These are phyloP conservation scores for Agriotes lineatus DNA, from an alignment of 2,888 invertebrate species.

Conservation along the genomic window DNA sequence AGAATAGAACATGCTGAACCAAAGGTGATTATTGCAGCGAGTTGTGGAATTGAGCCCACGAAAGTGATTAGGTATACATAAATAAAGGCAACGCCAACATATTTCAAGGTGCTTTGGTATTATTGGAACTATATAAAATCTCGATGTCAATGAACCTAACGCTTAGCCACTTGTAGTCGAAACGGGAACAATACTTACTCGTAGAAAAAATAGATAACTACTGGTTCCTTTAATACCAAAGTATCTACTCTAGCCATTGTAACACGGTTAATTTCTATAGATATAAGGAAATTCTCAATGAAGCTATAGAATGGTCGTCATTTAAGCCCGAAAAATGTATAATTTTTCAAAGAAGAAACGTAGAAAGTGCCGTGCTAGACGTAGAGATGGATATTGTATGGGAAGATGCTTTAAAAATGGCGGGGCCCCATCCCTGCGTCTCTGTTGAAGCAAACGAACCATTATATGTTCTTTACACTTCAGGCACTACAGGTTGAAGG, in stretches of 20 bases:
- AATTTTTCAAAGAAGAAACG: slow-evolving; percentile 82
- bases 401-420: slow-evolving; percentile 77
- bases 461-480: slow-evolving; percentile 92
- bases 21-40: slow-evolving; percentile 89
- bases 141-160: no score
- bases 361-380: slow-evolving; percentile 75
- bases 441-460: slow-evolving; percentile 91
- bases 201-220: no score
- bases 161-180: no score
- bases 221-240: no score
- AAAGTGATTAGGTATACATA: slow-evolving; percentile 77
- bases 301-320: slow-evolving; percentile 80
- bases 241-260: not conserved
- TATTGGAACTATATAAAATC: no score
- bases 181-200: no score
- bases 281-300: slow-evolving; percentile 86
- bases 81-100: not conserved
- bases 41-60: slow-evolving; percentile 91
- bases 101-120: no score
- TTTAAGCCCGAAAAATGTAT: slow-evolving; percentile 85
- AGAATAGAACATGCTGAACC: slow-evolving; percentile 92
- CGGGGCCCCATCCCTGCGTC: slow-evolving; percentile 82
- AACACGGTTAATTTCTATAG: slow-evolving; percentile 56
- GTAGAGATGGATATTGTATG: slow-evolving; percentile 80
- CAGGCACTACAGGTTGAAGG: slow-evolving; percentile 80